Percentiles rank a stretch among this genome's conserved stretches.
Conservation (phyloP, 2,888 invertebrate genomes). For the Yponomeuta malinellus region DNA sequence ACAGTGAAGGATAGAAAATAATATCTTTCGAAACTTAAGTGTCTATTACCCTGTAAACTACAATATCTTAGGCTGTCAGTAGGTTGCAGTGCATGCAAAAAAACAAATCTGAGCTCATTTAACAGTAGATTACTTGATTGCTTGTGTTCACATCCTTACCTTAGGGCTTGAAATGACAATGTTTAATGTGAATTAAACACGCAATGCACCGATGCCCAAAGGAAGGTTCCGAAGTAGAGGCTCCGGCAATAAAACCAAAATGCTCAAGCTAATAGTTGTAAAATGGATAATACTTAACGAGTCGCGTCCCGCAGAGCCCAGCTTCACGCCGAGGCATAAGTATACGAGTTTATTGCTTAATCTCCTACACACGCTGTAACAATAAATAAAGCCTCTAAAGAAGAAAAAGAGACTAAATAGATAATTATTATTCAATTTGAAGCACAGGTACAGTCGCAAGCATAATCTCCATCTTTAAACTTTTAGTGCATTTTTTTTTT, state of each 20-base stretch:
- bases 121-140: too few species aligned
- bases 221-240: not conserved
- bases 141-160: too few species aligned
- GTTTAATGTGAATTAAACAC: too few species aligned
- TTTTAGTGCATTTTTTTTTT: too few species aligned
- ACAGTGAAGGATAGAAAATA: too few species aligned
- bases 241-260: constrained; percentile 10
- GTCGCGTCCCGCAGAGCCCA: constrained; percentile 58
- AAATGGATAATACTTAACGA: constrained; percentile 33
- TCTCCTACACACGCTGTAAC: constrained; percentile 57
- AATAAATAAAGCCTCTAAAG: constrained; percentile 29
- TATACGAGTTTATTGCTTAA: constrained; percentile 66
- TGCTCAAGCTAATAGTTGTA: constrained; percentile 12
- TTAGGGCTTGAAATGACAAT: too few species aligned
- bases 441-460: not conserved
- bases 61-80: too few species aligned
- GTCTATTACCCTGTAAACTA: too few species aligned
- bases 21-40: too few species aligned
- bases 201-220: not conserved
- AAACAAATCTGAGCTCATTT: too few species aligned
- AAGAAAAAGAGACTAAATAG: not conserved
- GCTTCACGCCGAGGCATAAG: constrained; percentile 47
- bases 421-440: not conserved
- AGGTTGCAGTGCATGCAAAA: too few species aligned
- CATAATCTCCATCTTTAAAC: too few species aligned